Conservation (phyloP, 1,140 invertebrate species). For the Polypedilum pembai region DNA sequence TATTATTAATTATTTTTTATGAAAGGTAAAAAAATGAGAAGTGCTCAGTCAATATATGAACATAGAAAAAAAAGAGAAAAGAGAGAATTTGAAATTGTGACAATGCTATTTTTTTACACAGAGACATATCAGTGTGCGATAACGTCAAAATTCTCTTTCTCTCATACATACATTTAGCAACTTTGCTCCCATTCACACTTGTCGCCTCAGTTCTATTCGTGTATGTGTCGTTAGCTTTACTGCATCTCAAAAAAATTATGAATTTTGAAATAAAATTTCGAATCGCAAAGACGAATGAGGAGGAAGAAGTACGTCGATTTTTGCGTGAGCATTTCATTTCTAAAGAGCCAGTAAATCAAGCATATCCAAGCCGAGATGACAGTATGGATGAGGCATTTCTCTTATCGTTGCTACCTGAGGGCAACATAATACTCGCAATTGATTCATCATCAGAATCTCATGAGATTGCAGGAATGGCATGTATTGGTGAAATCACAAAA, state of each 20-base stretch:
- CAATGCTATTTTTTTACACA: neutral
- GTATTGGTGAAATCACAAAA: conserved; percentile 30
- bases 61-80: too few species aligned
- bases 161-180: too few species aligned
- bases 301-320: neutral
- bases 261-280: neutral
- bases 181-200: neutral
- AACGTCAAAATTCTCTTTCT: neutral
- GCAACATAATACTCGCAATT: neutral
- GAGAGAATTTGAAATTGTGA: neutral
- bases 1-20: neutral
- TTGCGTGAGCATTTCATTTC: neutral
- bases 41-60: neutral
- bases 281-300: neutral
- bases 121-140: neutral
- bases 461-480: conserved; percentile 30
- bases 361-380: neutral
- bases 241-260: neutral
- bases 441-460: neutral
- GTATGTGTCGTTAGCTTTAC: too few species aligned
- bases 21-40: neutral
- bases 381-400: neutral
- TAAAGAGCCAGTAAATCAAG: neutral
- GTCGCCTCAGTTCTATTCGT: too few species aligned
- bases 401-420: neutral